phyloP scores from a whole-genome alignment of 2,888 invertebrate genomes.

The Eupithecia exiguata region DNA sequence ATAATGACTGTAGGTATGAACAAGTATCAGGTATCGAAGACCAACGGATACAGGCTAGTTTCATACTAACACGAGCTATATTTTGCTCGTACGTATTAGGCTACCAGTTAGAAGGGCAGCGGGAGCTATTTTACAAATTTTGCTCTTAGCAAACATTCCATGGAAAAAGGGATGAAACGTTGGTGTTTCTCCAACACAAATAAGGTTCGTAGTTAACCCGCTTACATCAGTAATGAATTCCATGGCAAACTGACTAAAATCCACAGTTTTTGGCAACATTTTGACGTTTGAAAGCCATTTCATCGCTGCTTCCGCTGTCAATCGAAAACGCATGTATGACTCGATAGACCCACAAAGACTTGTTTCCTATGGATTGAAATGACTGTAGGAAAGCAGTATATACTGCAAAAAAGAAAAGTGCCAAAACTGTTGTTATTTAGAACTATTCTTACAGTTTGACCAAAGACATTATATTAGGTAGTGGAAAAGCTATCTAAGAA shows the following conservation, averaged over 20 bases:
- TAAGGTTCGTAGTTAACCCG: too few relatives aligned
- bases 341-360: neutral
- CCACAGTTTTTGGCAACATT: neutral
- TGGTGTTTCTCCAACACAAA: too few relatives aligned
- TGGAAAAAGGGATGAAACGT: too few relatives aligned
- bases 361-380: neutral
- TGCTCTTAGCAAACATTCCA: neutral
- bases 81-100: neutral
- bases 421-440: slow-evolving; percentile 6
- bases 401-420: neutral
- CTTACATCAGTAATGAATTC: neutral
- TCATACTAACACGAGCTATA: neutral
- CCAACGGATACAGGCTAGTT: neutral
- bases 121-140: neutral
- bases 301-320: neutral
- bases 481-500: neutral
- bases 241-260: neutral
- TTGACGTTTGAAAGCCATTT: neutral
- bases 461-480: neutral
- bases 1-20: neutral
- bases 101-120: neutral
- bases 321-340: neutral
- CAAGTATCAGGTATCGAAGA: neutral
- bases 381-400: neutral
- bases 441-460: neutral